These are phyloP conservation scores for Phaonia tiefii DNA, from an alignment of 2,888 invertebrate genomes.

Conservation along the genomic window DNA sequence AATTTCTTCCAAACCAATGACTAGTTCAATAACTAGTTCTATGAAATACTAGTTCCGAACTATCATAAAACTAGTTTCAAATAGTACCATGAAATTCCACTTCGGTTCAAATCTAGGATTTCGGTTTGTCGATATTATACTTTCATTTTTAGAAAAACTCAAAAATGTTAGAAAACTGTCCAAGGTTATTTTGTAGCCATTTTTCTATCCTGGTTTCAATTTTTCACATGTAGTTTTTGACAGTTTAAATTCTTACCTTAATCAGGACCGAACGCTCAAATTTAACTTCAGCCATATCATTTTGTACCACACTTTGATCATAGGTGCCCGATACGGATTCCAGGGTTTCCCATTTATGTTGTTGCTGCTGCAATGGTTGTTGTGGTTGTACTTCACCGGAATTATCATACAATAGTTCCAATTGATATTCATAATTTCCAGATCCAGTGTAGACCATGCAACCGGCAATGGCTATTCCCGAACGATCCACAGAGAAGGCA, in stretches of 20 bases:
- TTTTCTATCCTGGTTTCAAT: no score
- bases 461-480: constrained; percentile 94
- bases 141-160: no score
- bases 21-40: no score
- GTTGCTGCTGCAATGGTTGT: constrained; percentile 80
- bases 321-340: constrained; percentile 92
- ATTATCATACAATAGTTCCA: constrained; percentile 91
- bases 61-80: no score
- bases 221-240: no score
- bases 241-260: constrained; percentile 88
- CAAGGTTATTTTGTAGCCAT: no score
- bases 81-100: no score
- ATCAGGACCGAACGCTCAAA: constrained; percentile 93
- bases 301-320: constrained; percentile 91
- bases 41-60: no score
- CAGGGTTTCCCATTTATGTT: constrained; percentile 92
- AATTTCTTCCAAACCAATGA: no score
- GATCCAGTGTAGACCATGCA: constrained; percentile 94
- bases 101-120: no score
- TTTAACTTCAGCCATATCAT: constrained; percentile 94
- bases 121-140: no score
- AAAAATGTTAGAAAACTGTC: no score
- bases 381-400: constrained; percentile 83
- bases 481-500: constrained; percentile 94
- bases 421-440: constrained; percentile 93